Conservation (phyloP, 2,797 vertebrate genomes). For the Leptoclinus maculatus region DNA sequence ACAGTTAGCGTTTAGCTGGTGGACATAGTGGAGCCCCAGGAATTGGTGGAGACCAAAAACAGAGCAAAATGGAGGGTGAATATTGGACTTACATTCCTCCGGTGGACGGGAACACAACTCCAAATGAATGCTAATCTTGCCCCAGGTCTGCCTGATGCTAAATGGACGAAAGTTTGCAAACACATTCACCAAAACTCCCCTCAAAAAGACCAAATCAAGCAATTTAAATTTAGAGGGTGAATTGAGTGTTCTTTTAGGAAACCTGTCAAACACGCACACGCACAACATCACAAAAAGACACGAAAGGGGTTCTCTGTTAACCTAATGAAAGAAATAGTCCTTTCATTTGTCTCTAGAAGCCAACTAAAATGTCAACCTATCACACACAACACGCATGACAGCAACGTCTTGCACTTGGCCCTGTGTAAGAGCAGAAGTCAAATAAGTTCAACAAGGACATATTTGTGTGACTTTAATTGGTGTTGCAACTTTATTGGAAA, state of each 20-base stretch:
- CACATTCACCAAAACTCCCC: background rate
- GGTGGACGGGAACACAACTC: background rate
- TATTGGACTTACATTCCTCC: background rate
- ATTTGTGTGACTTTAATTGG: slow-evolving; percentile 40
- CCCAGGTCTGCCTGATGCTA: background rate
- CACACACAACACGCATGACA: slow-evolving; percentile 17
- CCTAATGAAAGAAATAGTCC: slow-evolving; percentile 3
- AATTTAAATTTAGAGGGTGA: background rate
- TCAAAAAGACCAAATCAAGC: background rate
- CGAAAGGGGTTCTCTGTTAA: background rate
- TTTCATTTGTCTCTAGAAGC: background rate
- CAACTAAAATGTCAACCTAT: slow-evolving; percentile 18
- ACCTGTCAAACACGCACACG: background rate
- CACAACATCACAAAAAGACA: background rate
- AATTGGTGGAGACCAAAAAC: background rate
- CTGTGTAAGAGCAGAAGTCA: slow-evolving; percentile 38
- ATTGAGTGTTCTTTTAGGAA: background rate
- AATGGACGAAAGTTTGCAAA: background rate
- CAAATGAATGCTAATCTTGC: background rate
- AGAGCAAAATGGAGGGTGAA: background rate
- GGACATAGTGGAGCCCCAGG: background rate
- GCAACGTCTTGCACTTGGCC: slow-evolving; percentile 18
- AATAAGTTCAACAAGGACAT: slow-evolving; percentile 7
- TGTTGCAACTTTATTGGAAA: slow-evolving; percentile 34
- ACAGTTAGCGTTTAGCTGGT: background rate